These are phyloP conservation scores for Drosophila hydei DNA, from an alignment of 1,140 invertebrate genomes.

Conservation along the genomic window DNA sequence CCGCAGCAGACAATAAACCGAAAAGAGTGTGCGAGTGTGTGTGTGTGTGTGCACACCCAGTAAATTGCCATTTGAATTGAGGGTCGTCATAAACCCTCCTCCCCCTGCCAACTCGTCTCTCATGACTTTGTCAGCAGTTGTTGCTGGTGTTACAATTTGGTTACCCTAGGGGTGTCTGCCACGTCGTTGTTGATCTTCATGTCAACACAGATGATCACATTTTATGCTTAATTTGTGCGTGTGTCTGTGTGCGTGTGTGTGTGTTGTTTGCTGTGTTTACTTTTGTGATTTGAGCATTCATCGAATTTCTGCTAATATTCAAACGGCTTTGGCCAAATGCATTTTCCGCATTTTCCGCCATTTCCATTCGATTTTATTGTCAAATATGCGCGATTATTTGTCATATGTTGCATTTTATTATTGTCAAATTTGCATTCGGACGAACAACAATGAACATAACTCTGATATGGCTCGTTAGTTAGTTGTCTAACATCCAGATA, in stretches of 20 bases:
- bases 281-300: constrained; percentile 64
- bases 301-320: constrained; percentile 38
- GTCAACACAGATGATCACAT: constrained; percentile 84
- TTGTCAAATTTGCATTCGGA: constrained; percentile 75
- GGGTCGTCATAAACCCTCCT: constrained; percentile 41
- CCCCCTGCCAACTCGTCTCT: constrained; percentile 1
- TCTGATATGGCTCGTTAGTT: constrained; percentile 59
- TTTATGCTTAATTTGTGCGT: constrained; percentile 75
- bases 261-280: constrained; percentile 58
- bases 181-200: constrained; percentile 78
- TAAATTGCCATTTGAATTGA: constrained; percentile 72
- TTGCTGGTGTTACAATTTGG: constrained; percentile 78
- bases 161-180: constrained; percentile 40
- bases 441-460: constrained; percentile 43
- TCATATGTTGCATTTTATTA: constrained; percentile 80
- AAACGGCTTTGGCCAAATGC: constrained; percentile 26
- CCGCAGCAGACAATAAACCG: constrained; percentile 21
- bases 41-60: constrained; percentile 53
- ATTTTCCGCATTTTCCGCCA: constrained; percentile 55
- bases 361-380: constrained; percentile 72
- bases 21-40: constrained; percentile 15
- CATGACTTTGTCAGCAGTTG: constrained; percentile 37
- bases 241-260: constrained; percentile 10
- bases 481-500: constrained; percentile 60
- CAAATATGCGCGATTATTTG: constrained; percentile 80